A percentile compares a stretch with the other conserved stretches of the same genome.
Evolutionary conservation across 2,888 invertebrate species (phyloP).

Genomic region (Myathropa florea): DNA sequence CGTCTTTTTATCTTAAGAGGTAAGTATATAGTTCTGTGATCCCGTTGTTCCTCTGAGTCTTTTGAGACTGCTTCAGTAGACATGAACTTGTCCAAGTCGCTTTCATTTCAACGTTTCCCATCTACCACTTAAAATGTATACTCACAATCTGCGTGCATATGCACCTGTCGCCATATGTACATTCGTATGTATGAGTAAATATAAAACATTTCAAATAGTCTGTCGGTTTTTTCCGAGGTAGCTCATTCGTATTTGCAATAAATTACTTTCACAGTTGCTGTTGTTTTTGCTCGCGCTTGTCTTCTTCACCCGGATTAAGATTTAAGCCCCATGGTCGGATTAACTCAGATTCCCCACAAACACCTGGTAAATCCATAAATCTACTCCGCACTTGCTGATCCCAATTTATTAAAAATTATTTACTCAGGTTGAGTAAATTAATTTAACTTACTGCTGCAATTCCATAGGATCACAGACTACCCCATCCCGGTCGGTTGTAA

Average conservation of each 20-base stretch:
- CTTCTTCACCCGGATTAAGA: slow-evolving; percentile 6
- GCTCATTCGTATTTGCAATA: background rate
- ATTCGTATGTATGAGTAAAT: background rate
- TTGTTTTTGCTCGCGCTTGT: slow-evolving; percentile 5
- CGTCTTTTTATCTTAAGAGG: too few relatives aligned
- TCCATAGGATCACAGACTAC: slow-evolving; percentile 40
- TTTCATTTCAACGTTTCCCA: too few relatives aligned
- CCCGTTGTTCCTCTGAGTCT: too few relatives aligned
- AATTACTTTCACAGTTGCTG: background rate
- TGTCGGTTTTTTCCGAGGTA: background rate
- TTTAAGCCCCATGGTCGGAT: slow-evolving; percentile 9
- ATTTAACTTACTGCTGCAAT: slow-evolving; percentile 55
- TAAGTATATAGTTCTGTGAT: too few relatives aligned
- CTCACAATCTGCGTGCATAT: too few relatives aligned
- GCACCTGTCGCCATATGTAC: background rate
- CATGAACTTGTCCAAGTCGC: too few relatives aligned
- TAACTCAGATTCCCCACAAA: slow-evolving; percentile 32
- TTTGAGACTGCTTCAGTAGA: too few relatives aligned
- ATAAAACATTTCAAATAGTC: background rate
- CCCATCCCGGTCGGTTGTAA: slow-evolving; percentile 21
- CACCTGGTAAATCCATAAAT: slow-evolving; percentile 56
- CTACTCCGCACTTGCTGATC: slow-evolving; percentile 37
- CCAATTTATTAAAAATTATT: slow-evolving; percentile 46
- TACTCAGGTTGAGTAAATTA: slow-evolving; percentile 46
- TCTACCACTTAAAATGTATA: too few relatives aligned